These are phyloP conservation scores for Patiria miniata DNA, from an alignment of 35 echinoderm and acorn worm species.

Conservation along the genomic window DNA sequence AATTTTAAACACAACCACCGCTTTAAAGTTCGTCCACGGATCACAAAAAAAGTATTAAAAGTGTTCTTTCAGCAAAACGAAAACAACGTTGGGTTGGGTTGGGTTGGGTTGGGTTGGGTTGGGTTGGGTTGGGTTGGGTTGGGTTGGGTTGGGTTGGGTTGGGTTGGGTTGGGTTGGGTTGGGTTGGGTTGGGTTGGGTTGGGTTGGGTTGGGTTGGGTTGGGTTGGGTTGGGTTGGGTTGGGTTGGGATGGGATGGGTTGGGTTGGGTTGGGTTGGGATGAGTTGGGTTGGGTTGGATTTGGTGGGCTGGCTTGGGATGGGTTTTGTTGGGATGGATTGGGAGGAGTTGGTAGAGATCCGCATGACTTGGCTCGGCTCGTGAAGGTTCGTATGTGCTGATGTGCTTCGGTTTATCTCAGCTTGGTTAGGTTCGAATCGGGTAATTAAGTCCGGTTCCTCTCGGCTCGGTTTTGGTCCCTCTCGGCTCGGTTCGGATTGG, in stretches of 20 bases:
- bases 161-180: conserved; percentile 27
- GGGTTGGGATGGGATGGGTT: conserved; percentile 26
- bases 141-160: conserved; percentile 28
- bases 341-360: background rate
- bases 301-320: conserved; percentile 14
- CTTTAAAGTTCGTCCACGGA: too few species aligned
- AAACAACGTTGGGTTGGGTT: background rate
- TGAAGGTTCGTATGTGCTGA: too few species aligned
- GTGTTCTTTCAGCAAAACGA: too few species aligned
- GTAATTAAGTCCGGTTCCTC: too few species aligned
- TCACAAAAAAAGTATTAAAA: background rate
- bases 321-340: conserved; percentile 13
- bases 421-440: too few species aligned
- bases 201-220: conserved; percentile 42
- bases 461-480: too few species aligned
- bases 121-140: conserved; percentile 28
- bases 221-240: conserved; percentile 44
- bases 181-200: conserved; percentile 31
- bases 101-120: conserved; percentile 15
- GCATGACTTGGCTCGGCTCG: background rate
- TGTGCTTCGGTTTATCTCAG: too few species aligned
- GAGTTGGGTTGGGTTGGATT: conserved; percentile 39
- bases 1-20: too few species aligned
- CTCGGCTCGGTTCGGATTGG: too few species aligned
- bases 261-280: conserved; percentile 49